Evolutionary conservation across 2,113 vertebrate species (phyloP).

Genomic region (Stictonetta naevosa): DNA sequence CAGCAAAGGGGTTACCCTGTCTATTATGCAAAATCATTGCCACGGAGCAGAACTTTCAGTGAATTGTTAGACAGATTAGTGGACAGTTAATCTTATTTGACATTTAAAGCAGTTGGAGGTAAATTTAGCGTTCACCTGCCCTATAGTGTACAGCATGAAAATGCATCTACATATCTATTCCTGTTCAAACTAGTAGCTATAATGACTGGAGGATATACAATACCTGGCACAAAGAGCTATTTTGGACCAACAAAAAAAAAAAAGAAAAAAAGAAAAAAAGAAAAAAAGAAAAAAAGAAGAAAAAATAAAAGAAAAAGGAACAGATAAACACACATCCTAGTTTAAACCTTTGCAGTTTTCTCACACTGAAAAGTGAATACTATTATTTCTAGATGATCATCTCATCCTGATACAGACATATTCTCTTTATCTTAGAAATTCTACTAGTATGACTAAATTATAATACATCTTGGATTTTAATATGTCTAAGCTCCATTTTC

Average conservation of each 20-base stretch:
- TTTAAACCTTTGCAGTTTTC: neutral
- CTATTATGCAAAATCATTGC: neutral
- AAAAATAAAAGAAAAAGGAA: neutral
- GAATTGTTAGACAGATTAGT: neutral
- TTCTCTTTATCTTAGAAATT: neutral
- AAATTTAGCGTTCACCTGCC: constrained; percentile 48
- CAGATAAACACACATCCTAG: neutral
- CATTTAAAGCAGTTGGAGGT: constrained; percentile 47
- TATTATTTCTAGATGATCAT: neutral
- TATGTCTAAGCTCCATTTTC: neutral
- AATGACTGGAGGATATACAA: neutral
- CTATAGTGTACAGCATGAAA: constrained; percentile 4
- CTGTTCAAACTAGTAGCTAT: neutral
- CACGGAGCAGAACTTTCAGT: neutral
- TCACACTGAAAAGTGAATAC: neutral
- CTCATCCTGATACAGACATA: neutral
- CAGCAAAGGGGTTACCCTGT: constrained; percentile 17
- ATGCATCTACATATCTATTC: constrained; percentile 6
- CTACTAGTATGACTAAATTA: neutral
- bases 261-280: too few species aligned
- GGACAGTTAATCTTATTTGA: constrained; percentile 52
- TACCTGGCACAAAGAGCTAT: neutral
- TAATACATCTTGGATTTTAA: neutral
- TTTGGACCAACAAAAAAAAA: too few species aligned
- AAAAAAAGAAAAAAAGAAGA: too few species aligned